Evolutionary conservation across 1,140 invertebrate species (phyloP).

Genomic region (Aethina tumida): DNA sequence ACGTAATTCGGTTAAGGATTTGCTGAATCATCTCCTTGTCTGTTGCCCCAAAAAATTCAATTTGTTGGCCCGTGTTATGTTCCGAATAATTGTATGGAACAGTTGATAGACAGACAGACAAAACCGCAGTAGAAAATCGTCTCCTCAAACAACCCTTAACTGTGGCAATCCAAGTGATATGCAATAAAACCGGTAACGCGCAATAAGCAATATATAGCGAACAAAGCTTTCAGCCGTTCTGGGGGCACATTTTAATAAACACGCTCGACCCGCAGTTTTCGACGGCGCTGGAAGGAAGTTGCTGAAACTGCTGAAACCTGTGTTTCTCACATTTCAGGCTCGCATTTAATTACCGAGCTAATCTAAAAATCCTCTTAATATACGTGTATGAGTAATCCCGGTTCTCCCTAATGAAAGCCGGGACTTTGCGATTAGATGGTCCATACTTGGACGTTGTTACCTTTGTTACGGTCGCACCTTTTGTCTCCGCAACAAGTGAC

Average conservation of each 20-base stretch:
- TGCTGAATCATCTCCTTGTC: no score
- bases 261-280: slow-evolving; percentile 7
- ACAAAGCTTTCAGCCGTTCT: no score
- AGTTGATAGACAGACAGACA: no score
- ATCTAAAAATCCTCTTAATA: slow-evolving; percentile 24
- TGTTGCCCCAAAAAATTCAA: no score
- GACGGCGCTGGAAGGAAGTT: background rate
- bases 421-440: background rate
- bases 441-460: background rate
- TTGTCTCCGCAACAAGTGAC: slow-evolving; percentile 9
- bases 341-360: slow-evolving; percentile 24
- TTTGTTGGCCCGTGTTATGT: no score
- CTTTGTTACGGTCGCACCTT: slow-evolving; percentile 4
- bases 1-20: no score
- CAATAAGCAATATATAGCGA: no score
- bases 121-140: no score
- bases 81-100: no score
- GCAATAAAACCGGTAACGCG: no score
- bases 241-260: slow-evolving; percentile 13
- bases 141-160: no score
- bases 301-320: slow-evolving; percentile 16
- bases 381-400: slow-evolving; percentile 18
- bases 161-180: no score
- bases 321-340: slow-evolving; percentile 13
- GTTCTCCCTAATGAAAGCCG: background rate